Base-by-base conservation (phyloP, 1,140 invertebrate genomes). In the Ceratina calcarata region DNA sequence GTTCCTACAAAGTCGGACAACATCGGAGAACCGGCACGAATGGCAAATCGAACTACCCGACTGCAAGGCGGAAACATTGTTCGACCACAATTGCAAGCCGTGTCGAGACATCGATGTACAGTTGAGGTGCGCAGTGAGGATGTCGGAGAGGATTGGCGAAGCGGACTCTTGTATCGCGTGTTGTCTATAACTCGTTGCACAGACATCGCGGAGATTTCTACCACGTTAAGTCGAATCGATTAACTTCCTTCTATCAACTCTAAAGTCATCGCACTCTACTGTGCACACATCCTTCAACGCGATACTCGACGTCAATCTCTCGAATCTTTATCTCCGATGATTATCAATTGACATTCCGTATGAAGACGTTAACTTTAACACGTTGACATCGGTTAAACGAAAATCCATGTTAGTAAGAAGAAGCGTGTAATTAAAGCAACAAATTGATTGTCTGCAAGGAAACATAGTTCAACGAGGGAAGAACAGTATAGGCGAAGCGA, bases 111-210 rank as follows among this genome's bases (percentile, higher is more conserved):
- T 86, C 84, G 85, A 86, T 82, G 85, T 86, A 86, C 69, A 83
- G 85, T 80, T 71, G 85, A 86, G 77, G 84, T 86, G 84, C 85
- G 81, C 85, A 80, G 81, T 85, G 69, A 86, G 85, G 83, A 85
- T 77, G 69, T 77, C 81, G 74, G 66, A 72, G 84, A 85, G 71
- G 74, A 85, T 78, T 77, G 70, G 77, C 78, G 67, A 85, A 65
- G 57, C 76, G 32, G 51, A 45, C 72, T 80, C 60, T 75, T 18
- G 84, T 86, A 85, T 86, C 81, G 85, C 85, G 85, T 86, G 85
- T 66, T 83, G 73, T 51, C 77, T 82, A 70, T 67, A 85, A 82
- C 64, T 72, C 60, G 60, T 18, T 24, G 71, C 13, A 75, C 83
- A 32, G 45, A 53, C 75, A 53, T 12, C 65, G 22, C 45, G n/a